Percentiles rank a stretch among this genome's conserved stretches.
These are phyloP conservation scores for Caenorhabditis panamensis DNA, from an alignment of 2,888 invertebrate species.

Conservation along the genomic window DNA sequence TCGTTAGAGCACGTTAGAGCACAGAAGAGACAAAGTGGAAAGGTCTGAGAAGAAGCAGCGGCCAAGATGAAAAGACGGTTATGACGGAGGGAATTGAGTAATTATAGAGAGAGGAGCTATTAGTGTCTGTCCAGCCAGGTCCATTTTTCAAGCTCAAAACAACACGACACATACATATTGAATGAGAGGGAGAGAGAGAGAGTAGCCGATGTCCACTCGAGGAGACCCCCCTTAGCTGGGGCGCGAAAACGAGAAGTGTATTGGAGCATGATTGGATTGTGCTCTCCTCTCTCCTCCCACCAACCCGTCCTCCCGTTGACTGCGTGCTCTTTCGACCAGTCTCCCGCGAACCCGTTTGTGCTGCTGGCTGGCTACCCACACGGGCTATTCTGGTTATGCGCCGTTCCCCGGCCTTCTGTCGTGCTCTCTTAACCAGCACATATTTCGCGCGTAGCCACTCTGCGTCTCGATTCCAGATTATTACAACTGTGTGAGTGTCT, in stretches of 20 bases:
- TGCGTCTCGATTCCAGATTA: conserved; percentile 56
- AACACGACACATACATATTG: conserved; percentile 25
- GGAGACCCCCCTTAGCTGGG: conserved; percentile 9
- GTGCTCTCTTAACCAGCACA: neutral
- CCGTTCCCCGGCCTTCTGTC: conserved; percentile 28
- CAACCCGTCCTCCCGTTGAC: conserved; percentile 1
- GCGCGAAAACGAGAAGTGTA: conserved; percentile 56
- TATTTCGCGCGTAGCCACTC: conserved; percentile 24
- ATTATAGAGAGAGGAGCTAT: too few relatives aligned
- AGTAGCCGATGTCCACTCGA: conserved; percentile 51
- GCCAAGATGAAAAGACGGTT: neutral
- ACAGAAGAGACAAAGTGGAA: neutral
- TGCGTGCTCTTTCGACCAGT: conserved; percentile 22
- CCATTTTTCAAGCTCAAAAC: conserved; percentile 21
- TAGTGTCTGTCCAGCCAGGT: too few relatives aligned
- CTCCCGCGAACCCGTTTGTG: conserved; percentile 14
- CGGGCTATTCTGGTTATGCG: conserved; percentile 22
- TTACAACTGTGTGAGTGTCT: conserved; percentile 51
- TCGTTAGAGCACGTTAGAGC: conserved; percentile 4
- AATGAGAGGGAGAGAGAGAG: conserved; percentile 18
- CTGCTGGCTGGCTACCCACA: neutral
- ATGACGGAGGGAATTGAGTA: neutral
- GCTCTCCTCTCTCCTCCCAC: conserved; percentile 19
- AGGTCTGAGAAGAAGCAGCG: too few relatives aligned
- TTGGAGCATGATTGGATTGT: conserved; percentile 59